phyloP scores from a whole-genome alignment of 1,140 invertebrate genomes.

The Ylistrum balloti region DNA sequence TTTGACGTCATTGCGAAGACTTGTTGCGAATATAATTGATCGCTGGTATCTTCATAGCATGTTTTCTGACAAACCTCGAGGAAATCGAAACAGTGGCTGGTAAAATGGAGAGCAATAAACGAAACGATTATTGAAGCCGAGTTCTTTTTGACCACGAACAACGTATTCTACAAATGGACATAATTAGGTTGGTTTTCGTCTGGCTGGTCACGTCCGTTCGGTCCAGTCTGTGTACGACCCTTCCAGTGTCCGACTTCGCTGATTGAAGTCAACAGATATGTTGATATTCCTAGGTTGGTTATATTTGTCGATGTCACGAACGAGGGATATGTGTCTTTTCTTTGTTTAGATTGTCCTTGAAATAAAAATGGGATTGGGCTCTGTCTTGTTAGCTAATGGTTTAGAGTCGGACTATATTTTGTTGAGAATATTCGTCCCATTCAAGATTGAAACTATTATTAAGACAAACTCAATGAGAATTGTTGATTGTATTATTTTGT shows the following conservation, averaged over 20 bases:
- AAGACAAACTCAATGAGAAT: too few relatives aligned
- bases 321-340: neutral
- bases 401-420: neutral
- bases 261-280: neutral
- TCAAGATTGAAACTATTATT: too few relatives aligned
- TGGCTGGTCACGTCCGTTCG: neutral
- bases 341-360: slow-evolving; percentile 10
- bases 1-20: neutral
- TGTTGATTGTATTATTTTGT: too few relatives aligned
- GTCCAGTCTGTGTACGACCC: neutral
- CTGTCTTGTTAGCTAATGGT: neutral
- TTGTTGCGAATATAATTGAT: slow-evolving; percentile 31
- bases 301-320: neutral
- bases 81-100: neutral
- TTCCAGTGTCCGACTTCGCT: neutral
- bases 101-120: neutral
- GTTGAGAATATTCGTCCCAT: neutral
- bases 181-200: slow-evolving; percentile 24
- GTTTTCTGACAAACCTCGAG: neutral
- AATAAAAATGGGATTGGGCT: neutral
- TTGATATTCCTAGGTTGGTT: neutral
- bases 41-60: neutral
- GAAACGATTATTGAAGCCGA: slow-evolving; percentile 21
- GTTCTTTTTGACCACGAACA: neutral
- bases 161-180: neutral